A percentile compares a stretch with the other conserved stretches of the same genome.
These are phyloP conservation scores for Parus major DNA, from an alignment of 2,113 vertebrate species.

Conservation along the genomic window DNA sequence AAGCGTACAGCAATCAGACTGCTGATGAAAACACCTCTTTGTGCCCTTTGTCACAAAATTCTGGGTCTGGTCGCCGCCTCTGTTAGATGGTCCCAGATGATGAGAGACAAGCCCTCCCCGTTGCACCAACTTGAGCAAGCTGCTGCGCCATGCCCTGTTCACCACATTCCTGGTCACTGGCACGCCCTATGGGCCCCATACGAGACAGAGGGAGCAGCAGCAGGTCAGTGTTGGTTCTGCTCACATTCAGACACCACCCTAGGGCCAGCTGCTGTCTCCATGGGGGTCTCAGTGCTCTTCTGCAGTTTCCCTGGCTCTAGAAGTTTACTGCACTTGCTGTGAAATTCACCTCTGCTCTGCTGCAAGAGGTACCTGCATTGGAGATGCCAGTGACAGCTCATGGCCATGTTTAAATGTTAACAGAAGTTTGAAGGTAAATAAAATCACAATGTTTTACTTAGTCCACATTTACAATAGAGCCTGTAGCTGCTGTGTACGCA, in stretches of 20 bases:
- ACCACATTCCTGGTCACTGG: fast-evolving
- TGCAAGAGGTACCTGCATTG: not conserved
- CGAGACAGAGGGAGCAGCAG: fast-evolving
- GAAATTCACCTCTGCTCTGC: not conserved
- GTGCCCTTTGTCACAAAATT: not conserved
- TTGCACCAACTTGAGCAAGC: not conserved
- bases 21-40: not conserved
- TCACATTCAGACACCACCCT: not conserved
- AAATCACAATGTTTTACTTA: not conserved
- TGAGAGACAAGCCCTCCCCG: not conserved
- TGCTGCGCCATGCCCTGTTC: fast-evolving
- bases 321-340: not conserved
- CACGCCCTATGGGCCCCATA: fast-evolving
- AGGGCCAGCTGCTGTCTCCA: not conserved
- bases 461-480: not conserved
- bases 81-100: not conserved
- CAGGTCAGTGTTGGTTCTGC: fast-evolving
- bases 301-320: not conserved
- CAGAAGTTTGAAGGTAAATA: not conserved
- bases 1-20: fast-evolving
- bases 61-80: fast-evolving
- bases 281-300: not conserved
- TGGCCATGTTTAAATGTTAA: not conserved
- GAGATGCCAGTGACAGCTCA: not conserved
- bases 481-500: not conserved